Base-by-base conservation (phyloP, 2,888 invertebrate genomes). In the Ernsta delagoae region DNA sequence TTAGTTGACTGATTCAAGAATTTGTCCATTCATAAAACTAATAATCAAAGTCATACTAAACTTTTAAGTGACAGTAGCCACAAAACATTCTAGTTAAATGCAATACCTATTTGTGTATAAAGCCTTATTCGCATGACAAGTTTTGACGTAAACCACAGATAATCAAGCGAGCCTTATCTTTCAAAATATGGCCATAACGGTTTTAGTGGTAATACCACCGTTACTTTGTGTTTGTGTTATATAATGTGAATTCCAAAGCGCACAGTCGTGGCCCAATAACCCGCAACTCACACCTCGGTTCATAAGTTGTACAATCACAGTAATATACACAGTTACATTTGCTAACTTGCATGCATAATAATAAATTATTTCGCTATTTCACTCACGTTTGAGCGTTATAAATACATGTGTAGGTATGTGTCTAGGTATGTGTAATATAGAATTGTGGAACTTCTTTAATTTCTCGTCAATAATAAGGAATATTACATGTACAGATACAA, bases 241-340 rank as follows among this genome's bases (percentile, higher is more conserved):
- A 56, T 56, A 56, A 56, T 11, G 56, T 56, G n/a, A 56, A 56
- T 56, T 56, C 56, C 56, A 56, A 56, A 34, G 56, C n/a, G 56
- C 31, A n/a, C 11, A n/a, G 34, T 56, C 5, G 4, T 59, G 57
- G 39, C 57, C 39, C 12, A n/a, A 59, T 59, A 59, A 39, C 36
- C 36, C 4, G 57, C 57, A 59, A 39, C 39, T 59, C 12, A 59
- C 57, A 59, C 57, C 9, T 50, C 16, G 50, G 16, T 50, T 50
- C 50, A 8, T 53, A 24, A 16, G 24, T 53, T 53, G 24, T 53
- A 53, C 53, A 53, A 24, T 53, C 24, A 53, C 24, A 53, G 48
- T 12, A 3, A 12, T 48, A 9, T 5, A 48, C 48, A 48, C 48
- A 12, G 53, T 53, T 53, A 24, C 24, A 50, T 50, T 53, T 53